Evolutionary conservation across 2,888 invertebrate species (phyloP).

Genomic region (Epistrophe grossulariae): DNA sequence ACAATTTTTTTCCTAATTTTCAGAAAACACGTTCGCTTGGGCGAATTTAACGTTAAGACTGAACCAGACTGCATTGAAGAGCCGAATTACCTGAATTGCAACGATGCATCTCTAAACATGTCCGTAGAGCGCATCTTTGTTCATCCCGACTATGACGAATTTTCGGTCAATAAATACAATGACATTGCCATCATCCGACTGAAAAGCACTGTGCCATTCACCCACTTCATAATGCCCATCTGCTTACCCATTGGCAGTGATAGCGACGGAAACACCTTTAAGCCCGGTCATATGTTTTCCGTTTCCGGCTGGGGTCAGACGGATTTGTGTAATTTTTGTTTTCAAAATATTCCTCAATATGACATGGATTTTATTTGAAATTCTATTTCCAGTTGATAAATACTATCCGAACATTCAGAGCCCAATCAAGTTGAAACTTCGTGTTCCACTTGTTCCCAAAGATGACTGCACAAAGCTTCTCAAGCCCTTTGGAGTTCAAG

Average conservation of each 20-base stretch:
- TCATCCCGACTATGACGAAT: constrained; percentile 86
- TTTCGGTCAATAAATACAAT: constrained; percentile 84
- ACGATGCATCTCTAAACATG: constrained; percentile 87
- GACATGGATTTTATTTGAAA: background rate
- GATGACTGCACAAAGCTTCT: constrained; percentile 85
- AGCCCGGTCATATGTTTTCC: constrained; percentile 84
- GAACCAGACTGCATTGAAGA: constrained; percentile 86
- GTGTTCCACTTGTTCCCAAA: constrained; percentile 85
- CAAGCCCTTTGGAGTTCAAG: constrained; percentile 83
- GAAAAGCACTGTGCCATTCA: constrained; percentile 80
- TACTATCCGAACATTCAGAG: constrained; percentile 84
- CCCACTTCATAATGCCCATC: constrained; percentile 86
- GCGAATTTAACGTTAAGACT: constrained; percentile 87
- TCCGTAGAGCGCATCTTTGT: constrained; percentile 87
- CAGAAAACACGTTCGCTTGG: constrained; percentile 85
- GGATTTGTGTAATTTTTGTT: constrained; percentile 81
- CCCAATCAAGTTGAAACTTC: constrained; percentile 87
- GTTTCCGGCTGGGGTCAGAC: constrained; percentile 88
- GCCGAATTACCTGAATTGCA: constrained; percentile 85
- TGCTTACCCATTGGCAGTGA: constrained; percentile 84
- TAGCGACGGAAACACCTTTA: constrained; percentile 81
- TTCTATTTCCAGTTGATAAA: constrained; percentile 80
- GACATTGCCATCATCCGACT: constrained; percentile 86
- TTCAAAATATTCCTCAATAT: background rate
- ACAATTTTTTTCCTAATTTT: background rate